Evolutionary conservation across 2,888 invertebrate species (phyloP).

Genomic region (Mimas tiliae): DNA sequence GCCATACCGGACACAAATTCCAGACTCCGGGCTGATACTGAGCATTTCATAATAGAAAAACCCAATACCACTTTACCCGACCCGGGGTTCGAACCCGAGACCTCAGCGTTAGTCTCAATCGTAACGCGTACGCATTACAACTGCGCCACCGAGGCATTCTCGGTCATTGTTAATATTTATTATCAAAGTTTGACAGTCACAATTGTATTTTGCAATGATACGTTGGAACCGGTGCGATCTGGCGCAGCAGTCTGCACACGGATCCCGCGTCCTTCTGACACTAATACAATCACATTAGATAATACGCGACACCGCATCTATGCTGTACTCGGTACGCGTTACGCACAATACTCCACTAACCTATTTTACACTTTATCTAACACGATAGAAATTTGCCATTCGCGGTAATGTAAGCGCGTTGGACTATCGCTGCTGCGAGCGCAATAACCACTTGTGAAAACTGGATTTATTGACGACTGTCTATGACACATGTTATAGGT

Average conservation of each 20-base stretch:
- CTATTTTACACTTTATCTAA: slow-evolving; percentile 48
- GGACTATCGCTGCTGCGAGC: not conserved
- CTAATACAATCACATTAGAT: slow-evolving; percentile 36
- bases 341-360: slow-evolving; percentile 49
- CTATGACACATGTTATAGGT: too few species aligned
- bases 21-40: too few species aligned
- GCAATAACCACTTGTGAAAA: not conserved
- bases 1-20: too few species aligned
- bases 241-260: not conserved
- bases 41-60: too few species aligned
- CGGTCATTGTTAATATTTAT: too few species aligned
- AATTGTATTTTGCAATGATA: not conserved
- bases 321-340: not conserved
- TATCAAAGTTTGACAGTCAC: not conserved
- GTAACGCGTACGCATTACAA: too few species aligned
- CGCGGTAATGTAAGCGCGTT: not conserved
- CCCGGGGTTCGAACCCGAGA: too few species aligned
- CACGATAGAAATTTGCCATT: slow-evolving; percentile 6
- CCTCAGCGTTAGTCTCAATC: too few species aligned
- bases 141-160: too few species aligned
- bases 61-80: too few species aligned
- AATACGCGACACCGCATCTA: slow-evolving; percentile 37
- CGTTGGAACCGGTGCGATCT: slow-evolving; percentile 11
- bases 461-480: too few species aligned
- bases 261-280: slow-evolving; percentile 33